These are phyloP conservation scores for Hermetia illucens DNA, from an alignment of 1,140 invertebrate genomes.

Conservation along the genomic window DNA sequence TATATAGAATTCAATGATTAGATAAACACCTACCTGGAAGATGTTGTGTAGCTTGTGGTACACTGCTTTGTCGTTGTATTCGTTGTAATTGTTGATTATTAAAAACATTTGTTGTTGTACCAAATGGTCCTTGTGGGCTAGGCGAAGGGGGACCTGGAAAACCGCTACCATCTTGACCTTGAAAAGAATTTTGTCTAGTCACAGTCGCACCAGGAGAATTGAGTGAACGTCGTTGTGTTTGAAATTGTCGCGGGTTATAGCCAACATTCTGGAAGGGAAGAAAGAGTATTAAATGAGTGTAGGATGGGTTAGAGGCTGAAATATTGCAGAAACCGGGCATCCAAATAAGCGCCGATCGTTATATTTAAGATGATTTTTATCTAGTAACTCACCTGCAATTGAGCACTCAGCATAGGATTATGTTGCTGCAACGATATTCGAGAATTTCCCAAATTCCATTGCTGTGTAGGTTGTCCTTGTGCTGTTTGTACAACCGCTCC, in stretches of 20 bases:
- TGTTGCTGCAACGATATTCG: conserved; percentile 40
- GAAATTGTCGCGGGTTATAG: conserved; percentile 22
- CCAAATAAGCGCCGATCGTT: too few relatives aligned
- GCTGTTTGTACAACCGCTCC: not conserved
- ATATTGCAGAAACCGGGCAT: too few relatives aligned
- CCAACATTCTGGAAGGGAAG: conserved; percentile 1
- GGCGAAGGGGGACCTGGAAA: conserved; percentile 36
- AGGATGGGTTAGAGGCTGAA: too few relatives aligned
- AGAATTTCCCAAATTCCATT: conserved; percentile 7
- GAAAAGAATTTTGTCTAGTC: conserved; percentile 26
- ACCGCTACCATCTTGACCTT: conserved; percentile 25
- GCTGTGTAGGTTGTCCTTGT: conserved; percentile 6
- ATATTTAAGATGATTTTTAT: too few relatives aligned
- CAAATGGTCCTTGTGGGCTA: conserved; percentile 32
- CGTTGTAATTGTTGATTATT: conserved; percentile 36
- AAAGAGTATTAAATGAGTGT: too few relatives aligned
- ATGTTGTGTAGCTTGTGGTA: conserved; percentile 48
- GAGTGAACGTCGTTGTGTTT: conserved; percentile 32
- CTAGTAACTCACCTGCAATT: conserved; percentile 45
- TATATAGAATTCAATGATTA: not conserved
- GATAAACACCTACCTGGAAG: conserved; percentile 41
- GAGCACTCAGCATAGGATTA: conserved; percentile 67
- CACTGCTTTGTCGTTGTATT: conserved; percentile 46
- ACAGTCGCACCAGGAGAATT: conserved; percentile 37
- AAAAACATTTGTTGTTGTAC: conserved; percentile 12